Evolutionary conservation across 2,797 vertebrate genomes (phyloP).

Genomic region (Galagoides demidoff): DNA sequence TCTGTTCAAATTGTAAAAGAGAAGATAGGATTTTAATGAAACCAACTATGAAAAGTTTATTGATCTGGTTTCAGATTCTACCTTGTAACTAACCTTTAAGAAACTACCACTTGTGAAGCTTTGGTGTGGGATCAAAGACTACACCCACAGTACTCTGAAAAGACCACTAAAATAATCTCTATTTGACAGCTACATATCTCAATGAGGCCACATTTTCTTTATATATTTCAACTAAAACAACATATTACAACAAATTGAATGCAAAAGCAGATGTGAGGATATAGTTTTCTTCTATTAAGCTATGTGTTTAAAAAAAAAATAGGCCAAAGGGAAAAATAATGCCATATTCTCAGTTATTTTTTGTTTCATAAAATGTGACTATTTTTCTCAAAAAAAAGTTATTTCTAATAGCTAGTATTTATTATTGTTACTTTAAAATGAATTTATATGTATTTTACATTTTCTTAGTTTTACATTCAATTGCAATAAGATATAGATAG

Average conservation of each 20-base stretch:
- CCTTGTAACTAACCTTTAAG: neutral
- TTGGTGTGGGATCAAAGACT: neutral
- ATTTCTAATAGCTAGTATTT: neutral
- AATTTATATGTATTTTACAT: neutral
- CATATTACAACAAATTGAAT: neutral
- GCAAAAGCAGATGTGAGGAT: neutral
- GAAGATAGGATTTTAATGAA: neutral
- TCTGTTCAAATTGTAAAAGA: neutral
- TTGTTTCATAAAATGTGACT: neutral
- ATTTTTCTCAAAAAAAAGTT: conserved; percentile 38
- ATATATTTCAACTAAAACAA: neutral
- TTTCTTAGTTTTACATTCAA: neutral
- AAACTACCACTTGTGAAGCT: neutral
- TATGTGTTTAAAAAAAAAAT: neutral
- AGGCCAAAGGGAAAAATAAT: neutral
- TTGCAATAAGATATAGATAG: neutral
- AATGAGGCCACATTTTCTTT: neutral
- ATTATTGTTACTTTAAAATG: neutral
- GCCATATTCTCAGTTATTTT: neutral
- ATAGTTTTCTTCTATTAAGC: neutral
- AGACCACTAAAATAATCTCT: neutral
- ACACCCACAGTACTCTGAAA: neutral
- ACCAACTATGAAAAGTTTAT: neutral
- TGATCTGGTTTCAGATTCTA: neutral
- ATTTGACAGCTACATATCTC: neutral